These are phyloP conservation scores for Catostomus latipinnis DNA, from an alignment of 2,797 vertebrate genomes.

Conservation along the genomic window DNA sequence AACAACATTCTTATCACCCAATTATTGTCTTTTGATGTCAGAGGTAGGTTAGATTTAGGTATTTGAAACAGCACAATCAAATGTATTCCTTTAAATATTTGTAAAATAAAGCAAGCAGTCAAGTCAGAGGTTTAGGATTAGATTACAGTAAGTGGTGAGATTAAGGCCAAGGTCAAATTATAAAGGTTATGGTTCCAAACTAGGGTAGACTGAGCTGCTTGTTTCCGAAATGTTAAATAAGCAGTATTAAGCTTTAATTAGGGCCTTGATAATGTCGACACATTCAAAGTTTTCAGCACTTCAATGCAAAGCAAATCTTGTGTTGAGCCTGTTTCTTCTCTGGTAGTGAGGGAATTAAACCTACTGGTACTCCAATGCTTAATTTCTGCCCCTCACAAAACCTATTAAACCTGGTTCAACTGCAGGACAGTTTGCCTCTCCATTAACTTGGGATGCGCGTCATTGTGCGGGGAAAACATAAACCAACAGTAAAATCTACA, in stretches of 20 bases:
- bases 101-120: too few relatives aligned
- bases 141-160: not conserved
- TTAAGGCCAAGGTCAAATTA: too few relatives aligned
- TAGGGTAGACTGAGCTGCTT: too few relatives aligned
- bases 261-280: too few relatives aligned
- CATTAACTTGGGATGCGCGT: not conserved
- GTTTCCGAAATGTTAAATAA: too few relatives aligned
- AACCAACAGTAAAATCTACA: not conserved
- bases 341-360: not conserved
- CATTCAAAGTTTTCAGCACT: not conserved
- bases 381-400: constrained; percentile 15
- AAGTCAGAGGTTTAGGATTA: not conserved
- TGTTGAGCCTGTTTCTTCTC: not conserved
- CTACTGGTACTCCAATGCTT: constrained; percentile 10
- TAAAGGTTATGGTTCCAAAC: too few relatives aligned
- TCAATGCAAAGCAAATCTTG: not conserved
- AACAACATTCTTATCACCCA: too few relatives aligned
- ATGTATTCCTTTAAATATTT: too few relatives aligned
- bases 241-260: too few relatives aligned
- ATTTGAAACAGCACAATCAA: not conserved
- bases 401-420: constrained; percentile 8
- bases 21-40: too few relatives aligned
- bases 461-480: not conserved
- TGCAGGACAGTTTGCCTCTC: constrained; percentile 5
- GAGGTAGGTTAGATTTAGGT: too few relatives aligned